Evolutionary conservation across 2,797 vertebrate species (phyloP).

Genomic region (Sparidentex hasta): DNA sequence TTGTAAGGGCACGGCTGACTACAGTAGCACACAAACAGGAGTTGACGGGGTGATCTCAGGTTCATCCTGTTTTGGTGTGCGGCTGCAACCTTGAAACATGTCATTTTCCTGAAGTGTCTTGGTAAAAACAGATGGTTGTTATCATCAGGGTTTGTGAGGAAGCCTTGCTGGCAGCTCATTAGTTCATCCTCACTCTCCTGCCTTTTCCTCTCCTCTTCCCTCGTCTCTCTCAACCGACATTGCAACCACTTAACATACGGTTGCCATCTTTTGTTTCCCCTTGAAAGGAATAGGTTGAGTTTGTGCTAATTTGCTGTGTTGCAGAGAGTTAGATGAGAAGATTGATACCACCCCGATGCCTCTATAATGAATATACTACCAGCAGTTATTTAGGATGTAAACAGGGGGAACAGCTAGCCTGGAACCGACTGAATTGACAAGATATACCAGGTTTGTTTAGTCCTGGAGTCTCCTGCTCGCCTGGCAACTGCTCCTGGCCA

Average conservation of each 20-base stretch:
- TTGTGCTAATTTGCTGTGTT: neutral
- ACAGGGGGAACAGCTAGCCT: neutral
- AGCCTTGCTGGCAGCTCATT: constrained; percentile 69
- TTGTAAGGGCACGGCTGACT: constrained; percentile 63
- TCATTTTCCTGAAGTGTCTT: constrained; percentile 79
- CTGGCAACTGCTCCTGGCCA: neutral
- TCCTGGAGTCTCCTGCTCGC: neutral
- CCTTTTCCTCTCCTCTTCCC: constrained; percentile 24
- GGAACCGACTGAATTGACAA: neutral
- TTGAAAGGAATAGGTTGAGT: neutral
- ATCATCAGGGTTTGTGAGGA: constrained; percentile 72
- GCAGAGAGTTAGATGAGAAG: neutral
- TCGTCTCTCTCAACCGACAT: neutral
- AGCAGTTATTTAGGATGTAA: neutral
- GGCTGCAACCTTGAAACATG: constrained; percentile 81
- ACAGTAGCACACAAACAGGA: constrained; percentile 77
- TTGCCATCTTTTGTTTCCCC: neutral
- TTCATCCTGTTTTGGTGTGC: constrained; percentile 87
- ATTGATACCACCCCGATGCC: neutral
- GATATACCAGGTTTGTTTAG: no score
- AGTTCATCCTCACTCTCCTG: constrained; percentile 58
- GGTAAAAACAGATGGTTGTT: constrained; percentile 78
- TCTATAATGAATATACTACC: neutral
- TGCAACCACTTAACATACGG: neutral
- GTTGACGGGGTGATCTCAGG: constrained; percentile 69